Conservation (phyloP, 2,113 vertebrate species). For the human (Homo sapiens) region GRCh38 chr7:127850501-127851000, state of each 20-base stretch:
- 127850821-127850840: conserved; percentile 12
- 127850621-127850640: background rate
- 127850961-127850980: conserved; percentile 26
- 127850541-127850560: background rate
- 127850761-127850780: background rate
- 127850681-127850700: background rate
- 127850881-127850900: background rate
- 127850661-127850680: background rate
- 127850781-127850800: background rate
- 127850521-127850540: background rate
- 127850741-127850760: background rate
- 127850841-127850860: conserved; percentile 14
- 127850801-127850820: background rate
- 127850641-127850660: background rate
- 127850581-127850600: background rate
- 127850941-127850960: background rate
- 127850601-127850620: background rate
- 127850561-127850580: background rate
- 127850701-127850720: background rate
- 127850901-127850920: background rate
- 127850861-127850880: background rate
- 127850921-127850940: background rate
- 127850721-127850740: background rate
- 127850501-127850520: background rate
- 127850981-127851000: background rate